These are phyloP conservation scores for human (Homo sapiens) DNA, from an alignment of 2,113 vertebrate genomes.

Conservation along the genomic window DNA sequence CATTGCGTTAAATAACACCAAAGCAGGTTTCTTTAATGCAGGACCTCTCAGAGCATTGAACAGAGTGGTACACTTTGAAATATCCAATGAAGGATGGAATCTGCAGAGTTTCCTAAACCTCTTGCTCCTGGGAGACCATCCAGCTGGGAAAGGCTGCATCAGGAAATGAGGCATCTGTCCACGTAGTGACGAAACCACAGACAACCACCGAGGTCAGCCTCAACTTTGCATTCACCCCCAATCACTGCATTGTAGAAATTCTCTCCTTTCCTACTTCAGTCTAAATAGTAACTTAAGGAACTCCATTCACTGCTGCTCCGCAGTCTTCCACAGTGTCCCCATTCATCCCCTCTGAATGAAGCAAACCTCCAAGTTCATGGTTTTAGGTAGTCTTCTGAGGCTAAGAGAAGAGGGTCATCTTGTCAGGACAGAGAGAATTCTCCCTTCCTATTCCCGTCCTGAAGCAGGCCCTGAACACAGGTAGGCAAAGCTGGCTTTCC, in stretches of 20 bases:
- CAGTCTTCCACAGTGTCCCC: background rate
- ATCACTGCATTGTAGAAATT: background rate
- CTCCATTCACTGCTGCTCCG: background rate
- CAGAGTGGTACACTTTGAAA: background rate
- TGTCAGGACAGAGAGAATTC: background rate
- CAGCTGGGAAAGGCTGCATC: background rate
- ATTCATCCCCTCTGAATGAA: background rate
- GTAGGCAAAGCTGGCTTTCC: background rate
- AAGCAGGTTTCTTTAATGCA: background rate
- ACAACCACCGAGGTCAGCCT: background rate
- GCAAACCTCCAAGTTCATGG: background rate
- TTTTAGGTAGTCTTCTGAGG: background rate
- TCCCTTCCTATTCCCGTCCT: rapidly evolving
- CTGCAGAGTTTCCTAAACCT: background rate
- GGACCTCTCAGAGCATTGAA: background rate
- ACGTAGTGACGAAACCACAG: background rate
- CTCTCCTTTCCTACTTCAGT: background rate
- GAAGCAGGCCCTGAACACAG: background rate
- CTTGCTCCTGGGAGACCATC: background rate
- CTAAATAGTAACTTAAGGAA: background rate
- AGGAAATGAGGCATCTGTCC: background rate
- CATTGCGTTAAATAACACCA: background rate
- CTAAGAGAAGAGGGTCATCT: background rate
- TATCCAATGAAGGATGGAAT: background rate
- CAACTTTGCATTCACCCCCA: background rate